A percentile compares a stretch with the other conserved stretches of the same genome.
phyloP scores from a whole-genome alignment of 2,888 invertebrate genomes.

The Eupsilia transversa region DNA sequence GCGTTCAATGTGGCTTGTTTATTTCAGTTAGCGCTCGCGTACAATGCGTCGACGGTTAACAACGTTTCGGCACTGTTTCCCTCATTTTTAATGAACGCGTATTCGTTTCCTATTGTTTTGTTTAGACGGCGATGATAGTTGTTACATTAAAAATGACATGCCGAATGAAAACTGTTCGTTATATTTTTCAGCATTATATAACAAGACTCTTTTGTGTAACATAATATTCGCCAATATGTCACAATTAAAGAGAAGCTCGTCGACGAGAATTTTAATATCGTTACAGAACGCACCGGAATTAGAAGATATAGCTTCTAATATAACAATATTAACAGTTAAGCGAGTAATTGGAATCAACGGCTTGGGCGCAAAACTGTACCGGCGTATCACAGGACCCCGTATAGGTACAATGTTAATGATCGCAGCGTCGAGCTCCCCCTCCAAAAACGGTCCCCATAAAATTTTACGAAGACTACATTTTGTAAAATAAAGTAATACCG shows the following conservation, averaged over 20 bases:
- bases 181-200: constrained; percentile 10
- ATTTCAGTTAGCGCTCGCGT: constrained; percentile 52
- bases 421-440: constrained; percentile 72
- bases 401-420: constrained; percentile 82
- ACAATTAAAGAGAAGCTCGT: constrained; percentile 31
- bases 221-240: constrained; percentile 17
- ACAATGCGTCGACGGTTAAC: constrained; percentile 34
- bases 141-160: constrained; percentile 26
- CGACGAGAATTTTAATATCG: constrained; percentile 59
- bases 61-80: constrained; percentile 18
- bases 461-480: constrained; percentile 86
- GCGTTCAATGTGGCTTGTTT: constrained; percentile 69
- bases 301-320: constrained; percentile 71
- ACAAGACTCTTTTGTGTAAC: constrained; percentile 17
- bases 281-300: constrained; percentile 60
- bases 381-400: constrained; percentile 69
- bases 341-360: constrained; percentile 83
- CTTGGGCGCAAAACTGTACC: constrained; percentile 72
- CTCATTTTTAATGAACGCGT: constrained; percentile 39
- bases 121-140: constrained; percentile 25
- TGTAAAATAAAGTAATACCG: constrained; percentile 83
- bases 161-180: constrained; percentile 18
- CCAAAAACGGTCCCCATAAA: constrained; percentile 82
- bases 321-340: constrained; percentile 77
- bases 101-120: constrained; percentile 39